phyloP scores from a whole-genome alignment of 2,888 invertebrate genomes.

The Scotopteryx bipunctaria region DNA sequence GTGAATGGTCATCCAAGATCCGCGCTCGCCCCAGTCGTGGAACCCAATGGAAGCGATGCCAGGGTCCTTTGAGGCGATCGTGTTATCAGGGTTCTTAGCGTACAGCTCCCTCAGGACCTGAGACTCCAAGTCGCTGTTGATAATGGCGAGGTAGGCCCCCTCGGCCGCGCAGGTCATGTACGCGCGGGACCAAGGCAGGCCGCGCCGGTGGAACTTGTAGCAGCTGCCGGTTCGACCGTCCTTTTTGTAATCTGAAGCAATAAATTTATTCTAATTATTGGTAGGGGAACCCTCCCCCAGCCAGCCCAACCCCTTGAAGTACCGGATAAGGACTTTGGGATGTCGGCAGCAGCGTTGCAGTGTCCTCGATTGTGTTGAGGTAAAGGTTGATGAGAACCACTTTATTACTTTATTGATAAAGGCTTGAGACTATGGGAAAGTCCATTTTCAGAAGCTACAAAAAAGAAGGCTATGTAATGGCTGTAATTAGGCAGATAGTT shows the following conservation, averaged over 20 bases:
- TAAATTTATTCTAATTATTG: background rate
- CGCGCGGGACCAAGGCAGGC: conserved; percentile 51
- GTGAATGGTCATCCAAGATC: conserved; percentile 51
- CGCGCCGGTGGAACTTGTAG: conserved; percentile 57
- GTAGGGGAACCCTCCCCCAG: too few species aligned
- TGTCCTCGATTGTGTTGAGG: too few species aligned
- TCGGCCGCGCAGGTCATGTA: conserved; percentile 56
- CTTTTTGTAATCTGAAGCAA: conserved; percentile 47
- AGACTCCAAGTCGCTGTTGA: conserved; percentile 52
- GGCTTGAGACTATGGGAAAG: too few species aligned
- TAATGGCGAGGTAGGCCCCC: conserved; percentile 53
- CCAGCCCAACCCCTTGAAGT: too few species aligned
- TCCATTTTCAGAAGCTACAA: too few species aligned
- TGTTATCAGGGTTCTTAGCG: conserved; percentile 36
- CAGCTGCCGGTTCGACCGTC: conserved; percentile 51
- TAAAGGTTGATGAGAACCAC: too few species aligned
- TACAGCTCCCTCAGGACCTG: conserved; percentile 42
- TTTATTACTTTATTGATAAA: too few species aligned
- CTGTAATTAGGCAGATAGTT: too few species aligned
- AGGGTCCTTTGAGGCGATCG: conserved; percentile 33
- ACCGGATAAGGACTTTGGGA: too few species aligned
- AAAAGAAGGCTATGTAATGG: too few species aligned
- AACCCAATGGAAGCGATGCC: conserved; percentile 45
- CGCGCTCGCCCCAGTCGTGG: conserved; percentile 46
- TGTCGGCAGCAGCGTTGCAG: too few species aligned